These are phyloP conservation scores for Steromphala cineraria DNA, from an alignment of 2,888 invertebrate genomes.

Conservation along the genomic window DNA sequence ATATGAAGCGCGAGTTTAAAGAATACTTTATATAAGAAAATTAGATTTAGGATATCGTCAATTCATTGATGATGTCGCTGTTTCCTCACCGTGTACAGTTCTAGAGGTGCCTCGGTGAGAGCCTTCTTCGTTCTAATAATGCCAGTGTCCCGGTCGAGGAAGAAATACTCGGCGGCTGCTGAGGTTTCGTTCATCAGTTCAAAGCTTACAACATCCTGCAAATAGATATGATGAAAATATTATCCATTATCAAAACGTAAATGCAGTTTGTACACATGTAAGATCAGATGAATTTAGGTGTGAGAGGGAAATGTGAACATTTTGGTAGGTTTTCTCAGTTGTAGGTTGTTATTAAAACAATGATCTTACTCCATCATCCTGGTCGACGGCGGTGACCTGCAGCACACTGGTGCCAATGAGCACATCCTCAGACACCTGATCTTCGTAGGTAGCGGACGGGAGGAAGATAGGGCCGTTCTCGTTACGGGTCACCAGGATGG, in stretches of 20 bases:
- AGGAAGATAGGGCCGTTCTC: slow-evolving; percentile 58
- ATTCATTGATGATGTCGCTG: too few relatives aligned
- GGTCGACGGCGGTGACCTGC: slow-evolving; percentile 46
- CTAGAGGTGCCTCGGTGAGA: slow-evolving; percentile 46
- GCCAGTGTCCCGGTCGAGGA: slow-evolving; percentile 61
- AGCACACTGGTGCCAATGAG: slow-evolving; percentile 45
- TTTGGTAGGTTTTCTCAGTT: too few relatives aligned
- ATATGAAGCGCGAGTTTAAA: too few relatives aligned
- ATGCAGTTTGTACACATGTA: not conserved
- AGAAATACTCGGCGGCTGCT: slow-evolving; percentile 59
- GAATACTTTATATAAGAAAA: too few relatives aligned
- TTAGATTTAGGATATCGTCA: too few relatives aligned
- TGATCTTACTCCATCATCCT: slow-evolving; percentile 44
- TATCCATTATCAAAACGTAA: not conserved
- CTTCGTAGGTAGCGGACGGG: slow-evolving; percentile 46
- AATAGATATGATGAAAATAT: not conserved
- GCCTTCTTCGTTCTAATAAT: slow-evolving; percentile 51
- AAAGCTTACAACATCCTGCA: slow-evolving; percentile 55
- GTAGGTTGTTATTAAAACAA: not conserved
- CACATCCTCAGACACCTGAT: slow-evolving; percentile 42
- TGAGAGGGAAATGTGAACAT: too few relatives aligned
- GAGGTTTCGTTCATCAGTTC: slow-evolving; percentile 43
- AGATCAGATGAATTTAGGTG: not conserved
- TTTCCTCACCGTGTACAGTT: slow-evolving; percentile 46
- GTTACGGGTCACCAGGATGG: slow-evolving; percentile 58